phyloP scores from a whole-genome alignment of 2,113 vertebrate species.

The Clarias magur region DNA sequence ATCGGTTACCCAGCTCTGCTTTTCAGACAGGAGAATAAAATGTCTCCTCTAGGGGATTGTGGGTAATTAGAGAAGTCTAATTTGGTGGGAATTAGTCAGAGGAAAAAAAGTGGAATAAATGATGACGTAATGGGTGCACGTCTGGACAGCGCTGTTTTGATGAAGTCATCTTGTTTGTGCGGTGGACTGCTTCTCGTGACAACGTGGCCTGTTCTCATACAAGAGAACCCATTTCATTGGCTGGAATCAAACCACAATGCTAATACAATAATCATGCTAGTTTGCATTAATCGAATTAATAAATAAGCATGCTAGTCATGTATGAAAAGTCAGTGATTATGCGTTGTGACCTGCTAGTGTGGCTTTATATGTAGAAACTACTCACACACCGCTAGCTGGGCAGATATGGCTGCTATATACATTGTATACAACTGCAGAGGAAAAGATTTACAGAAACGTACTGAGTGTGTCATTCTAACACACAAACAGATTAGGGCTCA shows the following conservation, averaged over 20 bases:
- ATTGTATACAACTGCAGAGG: not conserved
- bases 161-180: not conserved
- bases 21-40: slow-evolving; percentile 20
- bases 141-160: not conserved
- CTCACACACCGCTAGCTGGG: not conserved
- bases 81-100: slow-evolving; percentile 26
- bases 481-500: slow-evolving; percentile 49
- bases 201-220: not conserved
- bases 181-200: not conserved
- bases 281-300: not conserved
- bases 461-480: slow-evolving; percentile 28
- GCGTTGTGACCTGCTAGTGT: not conserved
- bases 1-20: slow-evolving; percentile 37
- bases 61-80: slow-evolving; percentile 5
- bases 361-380: not conserved
- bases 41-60: not conserved
- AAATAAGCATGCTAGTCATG: not conserved
- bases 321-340: not conserved
- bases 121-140: not conserved
- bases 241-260: not conserved
- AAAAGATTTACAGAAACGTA: not conserved
- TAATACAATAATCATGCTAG: not conserved
- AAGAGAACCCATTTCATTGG: not conserved
- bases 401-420: not conserved
- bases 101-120: not conserved